Percentiles rank a stretch among this genome's conserved stretches.
Evolutionary conservation across 2,888 invertebrate species (phyloP).

Genomic region (Machimus atricapillus): DNA sequence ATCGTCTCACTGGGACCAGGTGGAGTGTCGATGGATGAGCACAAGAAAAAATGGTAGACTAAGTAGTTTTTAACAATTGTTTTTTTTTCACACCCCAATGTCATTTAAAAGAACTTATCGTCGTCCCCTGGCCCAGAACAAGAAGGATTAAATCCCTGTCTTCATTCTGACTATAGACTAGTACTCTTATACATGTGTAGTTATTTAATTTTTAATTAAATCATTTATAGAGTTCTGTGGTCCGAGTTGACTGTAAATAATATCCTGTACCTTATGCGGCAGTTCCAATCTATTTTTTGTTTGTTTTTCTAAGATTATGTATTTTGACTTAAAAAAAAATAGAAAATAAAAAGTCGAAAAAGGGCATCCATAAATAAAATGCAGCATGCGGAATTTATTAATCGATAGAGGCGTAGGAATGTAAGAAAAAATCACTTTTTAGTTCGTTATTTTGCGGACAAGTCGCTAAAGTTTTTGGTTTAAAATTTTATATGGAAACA

Average conservation of each 20-base stretch:
- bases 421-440: not conserved
- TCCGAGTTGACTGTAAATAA: slow-evolving; percentile 20
- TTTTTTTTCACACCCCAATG: not conserved
- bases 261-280: not conserved
- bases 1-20: slow-evolving; percentile 98
- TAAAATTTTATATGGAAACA: not conserved
- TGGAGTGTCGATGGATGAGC: slow-evolving; percentile 99
- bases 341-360: not conserved
- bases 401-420: not conserved
- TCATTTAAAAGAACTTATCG: not conserved
- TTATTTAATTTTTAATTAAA: slow-evolving; percentile 28
- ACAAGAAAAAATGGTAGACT: slow-evolving; percentile 88
- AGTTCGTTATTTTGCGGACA: not conserved
- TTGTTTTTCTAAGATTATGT: not conserved
- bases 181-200: slow-evolving; percentile 5
- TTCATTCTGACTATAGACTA: not conserved
- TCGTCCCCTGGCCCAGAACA: not conserved
- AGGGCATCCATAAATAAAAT: not conserved
- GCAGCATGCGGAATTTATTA: not conserved
- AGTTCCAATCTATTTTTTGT: not conserved
- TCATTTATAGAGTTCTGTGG: not conserved
- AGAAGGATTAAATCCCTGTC: not conserved
- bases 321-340: not conserved
- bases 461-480: not conserved
- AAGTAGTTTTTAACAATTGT: slow-evolving; percentile 24